Conservation (phyloP, 2,797 vertebrate genomes). For the Gymnoscopelus microlampas region DNA sequence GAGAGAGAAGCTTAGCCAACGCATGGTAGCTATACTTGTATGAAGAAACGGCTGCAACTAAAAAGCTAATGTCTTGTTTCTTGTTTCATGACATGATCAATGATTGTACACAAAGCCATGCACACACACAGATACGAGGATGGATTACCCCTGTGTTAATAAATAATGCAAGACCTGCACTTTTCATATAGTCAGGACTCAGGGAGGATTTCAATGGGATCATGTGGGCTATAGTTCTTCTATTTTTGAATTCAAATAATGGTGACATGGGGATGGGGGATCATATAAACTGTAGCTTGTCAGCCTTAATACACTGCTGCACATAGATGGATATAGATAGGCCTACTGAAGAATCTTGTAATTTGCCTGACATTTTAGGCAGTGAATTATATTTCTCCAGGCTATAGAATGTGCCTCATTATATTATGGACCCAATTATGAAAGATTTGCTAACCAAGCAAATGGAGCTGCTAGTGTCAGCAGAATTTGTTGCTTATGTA, state of each 20-base stretch:
- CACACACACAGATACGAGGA: slow-evolving; percentile 51
- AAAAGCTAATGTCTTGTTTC: slow-evolving; percentile 46
- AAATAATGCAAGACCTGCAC: slow-evolving; percentile 74
- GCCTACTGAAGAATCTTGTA: not conserved
- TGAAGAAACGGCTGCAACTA: slow-evolving; percentile 35
- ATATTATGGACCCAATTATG: not conserved
- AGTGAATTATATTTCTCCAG: not conserved
- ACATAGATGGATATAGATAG: not conserved
- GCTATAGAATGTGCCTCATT: not conserved
- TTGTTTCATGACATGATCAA: slow-evolving; percentile 59
- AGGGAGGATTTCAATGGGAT: slow-evolving; percentile 39
- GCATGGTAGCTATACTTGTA: slow-evolving; percentile 5
- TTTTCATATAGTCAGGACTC: slow-evolving; percentile 63
- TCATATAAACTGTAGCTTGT: slow-evolving; percentile 11
- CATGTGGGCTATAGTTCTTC: slow-evolving; percentile 17
- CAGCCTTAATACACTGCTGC: not conserved
- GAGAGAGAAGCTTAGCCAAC: not conserved
- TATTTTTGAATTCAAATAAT: slow-evolving; percentile 37
- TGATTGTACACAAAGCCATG: slow-evolving; percentile 64
- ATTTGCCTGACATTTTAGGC: not conserved
- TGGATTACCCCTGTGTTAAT: slow-evolving; percentile 69
- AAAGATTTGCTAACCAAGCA: slow-evolving; percentile 2
- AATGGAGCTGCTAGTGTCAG: not conserved
- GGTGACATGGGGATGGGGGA: slow-evolving; percentile 6
- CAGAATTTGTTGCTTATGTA: slow-evolving; percentile 2